Conservation (phyloP, 1,140 invertebrate species). For the Drosophila chauvacae region DNA sequence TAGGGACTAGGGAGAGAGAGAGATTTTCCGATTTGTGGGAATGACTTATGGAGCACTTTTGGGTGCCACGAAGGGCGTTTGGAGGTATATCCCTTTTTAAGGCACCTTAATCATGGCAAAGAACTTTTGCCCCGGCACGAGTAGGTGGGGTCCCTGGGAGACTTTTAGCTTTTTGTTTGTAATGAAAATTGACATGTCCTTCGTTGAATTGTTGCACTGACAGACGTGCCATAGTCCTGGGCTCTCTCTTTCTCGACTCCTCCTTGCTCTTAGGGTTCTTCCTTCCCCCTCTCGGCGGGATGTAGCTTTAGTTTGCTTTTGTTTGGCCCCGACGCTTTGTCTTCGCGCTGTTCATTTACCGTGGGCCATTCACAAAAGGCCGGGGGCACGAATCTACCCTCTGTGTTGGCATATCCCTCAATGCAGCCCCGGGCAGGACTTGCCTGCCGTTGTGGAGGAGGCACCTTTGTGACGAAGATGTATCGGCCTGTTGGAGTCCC, state of each 20-base stretch:
- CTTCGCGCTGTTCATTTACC: constrained; percentile 70
- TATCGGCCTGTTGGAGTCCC: constrained; percentile 49
- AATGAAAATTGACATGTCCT: constrained; percentile 78
- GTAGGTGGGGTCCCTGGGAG: constrained; percentile 37
- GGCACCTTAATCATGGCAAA: constrained; percentile 57
- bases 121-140: constrained; percentile 26
- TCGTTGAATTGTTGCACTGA: constrained; percentile 68
- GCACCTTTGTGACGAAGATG: constrained; percentile 70
- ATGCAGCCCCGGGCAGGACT: constrained; percentile 11
- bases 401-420: constrained; percentile 27
- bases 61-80: constrained; percentile 1
- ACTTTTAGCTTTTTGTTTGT: constrained; percentile 75
- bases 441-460: constrained; percentile 18
- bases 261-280: constrained; percentile 4
- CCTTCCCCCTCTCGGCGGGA: constrained; percentile 8
- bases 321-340: constrained; percentile 61
- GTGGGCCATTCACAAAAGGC: constrained; percentile 53
- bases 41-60: constrained; percentile 56
- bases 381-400: constrained; percentile 32
- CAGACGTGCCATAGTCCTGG: constrained; percentile 43
- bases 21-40: constrained; percentile 57
- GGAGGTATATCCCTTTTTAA: constrained; percentile 47
- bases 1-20: constrained; percentile 4
- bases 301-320: constrained; percentile 57
- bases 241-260: background rate